Evolutionary conservation across 2,888 invertebrate genomes (phyloP), one percentile per base, ranked within the genome.

Genomic region (Heliconius charithonia): DNA sequence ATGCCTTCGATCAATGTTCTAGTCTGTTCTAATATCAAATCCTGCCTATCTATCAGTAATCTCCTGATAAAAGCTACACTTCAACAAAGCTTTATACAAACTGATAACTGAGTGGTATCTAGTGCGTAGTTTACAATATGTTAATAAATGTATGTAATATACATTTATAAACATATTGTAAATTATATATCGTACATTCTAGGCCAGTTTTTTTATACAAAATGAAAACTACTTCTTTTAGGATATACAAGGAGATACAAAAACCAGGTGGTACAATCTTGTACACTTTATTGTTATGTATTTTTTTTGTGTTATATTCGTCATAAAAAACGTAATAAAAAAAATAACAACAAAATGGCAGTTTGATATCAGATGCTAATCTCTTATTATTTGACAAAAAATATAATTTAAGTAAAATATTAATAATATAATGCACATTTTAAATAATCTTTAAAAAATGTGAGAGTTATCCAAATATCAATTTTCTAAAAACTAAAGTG

Each of bases 101-200:
- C 78, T 70, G 78, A 78, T 78, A 78, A 78, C 45, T 27, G 41
- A 74, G 25, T 69, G 32, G 59, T 70, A 78, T 62, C 41, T 69
- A 4, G 27, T 45, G 25, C n/a, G 45, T 25, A 13, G n/a, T n/a
- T n/a, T n/a, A n/a, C n/a, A n/a, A n/a, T n/a, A n/a, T n/a, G n/a
- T n/a, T n/a, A n/a, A n/a, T n/a, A n/a, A n/a, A n/a, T n/a, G n/a
- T n/a, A n/a, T n/a, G n/a, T 27, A 13, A 51, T 27, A 27, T 70
- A 27, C 22, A 56, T 56, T 22, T 51, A 56, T 71, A 70, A 37
- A 25, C 16, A 25, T 41, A 19, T 10, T 32, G 2, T 63, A 37
- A 37, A 37, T 37, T 37, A 63, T 6, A 13, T 63, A 63, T 63
- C 4, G 12, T n/a, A 37, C 12, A 67, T 22, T 67, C 13, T 41